Conservation (phyloP, 2,888 invertebrate species). For the Xestia xanthographa region DNA sequence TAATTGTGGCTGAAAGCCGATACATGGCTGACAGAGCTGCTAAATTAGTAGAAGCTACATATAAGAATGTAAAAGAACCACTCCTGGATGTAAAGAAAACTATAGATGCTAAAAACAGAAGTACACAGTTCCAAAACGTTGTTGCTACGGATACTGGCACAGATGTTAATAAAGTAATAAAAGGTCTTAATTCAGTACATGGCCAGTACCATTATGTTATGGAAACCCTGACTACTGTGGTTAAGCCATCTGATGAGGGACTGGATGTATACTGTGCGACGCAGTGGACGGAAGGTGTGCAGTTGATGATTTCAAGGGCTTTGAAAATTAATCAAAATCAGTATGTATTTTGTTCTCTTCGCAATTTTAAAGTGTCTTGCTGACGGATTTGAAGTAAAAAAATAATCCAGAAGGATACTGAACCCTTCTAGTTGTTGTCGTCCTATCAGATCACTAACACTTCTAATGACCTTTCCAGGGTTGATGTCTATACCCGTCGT, state of each 20-base stretch:
- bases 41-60: conserved; percentile 89
- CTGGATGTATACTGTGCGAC: conserved; percentile 91
- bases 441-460: not conserved
- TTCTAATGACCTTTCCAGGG: not conserved
- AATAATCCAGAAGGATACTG: not conserved
- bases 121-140: conserved; percentile 52
- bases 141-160: conserved; percentile 75
- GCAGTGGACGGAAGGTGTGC: conserved; percentile 91
- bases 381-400: not conserved
- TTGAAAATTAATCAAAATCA: conserved; percentile 90
- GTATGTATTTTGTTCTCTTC: conserved; percentile 66
- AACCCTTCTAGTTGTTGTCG: not conserved
- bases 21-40: conserved; percentile 89
- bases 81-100: conserved; percentile 72
- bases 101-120: conserved; percentile 68
- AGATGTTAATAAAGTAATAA: conserved; percentile 82
- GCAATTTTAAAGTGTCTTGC: not conserved
- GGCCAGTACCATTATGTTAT: conserved; percentile 93
- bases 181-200: conserved; percentile 88
- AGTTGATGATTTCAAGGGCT: conserved; percentile 89
- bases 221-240: conserved; percentile 92
- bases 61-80: conserved; percentile 81
- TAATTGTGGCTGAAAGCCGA: conserved; percentile 91
- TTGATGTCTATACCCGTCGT: conserved; percentile 21
- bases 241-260: conserved; percentile 92